Evolutionary conservation across 2,113 vertebrate genomes (phyloP), one percentile per base, ranked within the genome.

Genomic region (Ailuropoda melanoleuca): DNA sequence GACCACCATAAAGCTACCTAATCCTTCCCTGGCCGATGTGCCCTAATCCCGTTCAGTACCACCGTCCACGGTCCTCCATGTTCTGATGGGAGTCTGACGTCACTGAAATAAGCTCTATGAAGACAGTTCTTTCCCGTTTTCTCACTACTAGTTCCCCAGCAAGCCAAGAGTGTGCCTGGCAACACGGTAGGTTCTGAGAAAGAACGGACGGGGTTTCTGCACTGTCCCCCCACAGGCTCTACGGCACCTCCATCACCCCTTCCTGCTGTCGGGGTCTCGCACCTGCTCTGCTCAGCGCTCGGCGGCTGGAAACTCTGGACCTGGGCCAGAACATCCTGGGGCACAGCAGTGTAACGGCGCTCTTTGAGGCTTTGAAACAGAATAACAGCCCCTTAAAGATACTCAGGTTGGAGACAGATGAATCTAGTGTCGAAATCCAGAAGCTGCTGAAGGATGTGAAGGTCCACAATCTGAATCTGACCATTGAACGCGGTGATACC

Each of bases 391-490:
- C 60, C 8, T 43, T 97, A 55, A 95, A 56, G 90, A 92, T 1
- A 0, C 83, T 97, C 50, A 89, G 97, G 84, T 12, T 97, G 94
- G 94, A 81, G 72, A n/a, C 10, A 1, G 66, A 56, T 3, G 18
- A 23, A 2, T n/a, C 13, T 1, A 86, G 34, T 0, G 0, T 8
- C 72, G 81, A 31, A 23, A 17, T 87, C 13, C 39, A 74, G 81
- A 17, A 9, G 37, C 26, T 97, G 43, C 6, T 83, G 66, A 6
- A 56, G 50, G 58, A 94, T 2, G 46, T 96, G 60, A 90, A 75
- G 10, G 72, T 64, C 5, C 37, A 8, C 37, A 93, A 29, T 2
- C 95, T 95, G 5, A 6, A 2, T 8, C 55, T 96, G 86, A 80
- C 4, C 0, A 18, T 84, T 0, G 60, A 93, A 2, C 55, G 77